A percentile compares a stretch with the other conserved stretches of the same genome.
These are phyloP conservation scores for Gorsachius magnificus DNA, from an alignment of 2,797 vertebrate species.

Conservation along the genomic window DNA sequence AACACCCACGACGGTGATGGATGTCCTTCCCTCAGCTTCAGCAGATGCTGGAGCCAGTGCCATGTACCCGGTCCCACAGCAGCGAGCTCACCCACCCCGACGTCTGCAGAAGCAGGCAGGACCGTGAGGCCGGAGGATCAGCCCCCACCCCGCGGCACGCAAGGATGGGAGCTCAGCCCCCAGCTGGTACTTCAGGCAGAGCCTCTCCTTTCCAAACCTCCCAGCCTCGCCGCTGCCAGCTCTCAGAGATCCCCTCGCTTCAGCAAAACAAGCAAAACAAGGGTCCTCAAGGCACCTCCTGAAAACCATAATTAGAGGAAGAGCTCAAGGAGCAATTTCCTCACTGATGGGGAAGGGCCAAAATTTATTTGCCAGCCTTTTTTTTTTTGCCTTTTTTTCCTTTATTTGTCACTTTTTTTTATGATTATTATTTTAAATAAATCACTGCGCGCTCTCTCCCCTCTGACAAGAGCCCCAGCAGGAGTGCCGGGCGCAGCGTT, in stretches of 20 bases:
- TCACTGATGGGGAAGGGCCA: background rate
- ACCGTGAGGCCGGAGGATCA: background rate
- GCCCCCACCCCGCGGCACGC: rapidly evolving
- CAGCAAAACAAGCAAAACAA: background rate
- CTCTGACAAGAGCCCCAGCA: background rate
- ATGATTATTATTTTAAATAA: slow-evolving; percentile 29
- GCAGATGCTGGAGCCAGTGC: background rate
- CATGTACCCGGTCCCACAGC: rapidly evolving
- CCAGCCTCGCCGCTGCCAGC: background rate
- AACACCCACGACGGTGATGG: rapidly evolving
- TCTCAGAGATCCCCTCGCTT: background rate
- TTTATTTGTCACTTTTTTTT: background rate
- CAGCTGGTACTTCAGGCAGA: background rate
- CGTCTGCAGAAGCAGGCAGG: rapidly evolving
- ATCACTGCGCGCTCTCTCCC: background rate
- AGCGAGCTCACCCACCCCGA: rapidly evolving
- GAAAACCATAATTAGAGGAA: slow-evolving; percentile 18
- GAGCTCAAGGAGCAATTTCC: slow-evolving; percentile 29
- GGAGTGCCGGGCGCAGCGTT: background rate
- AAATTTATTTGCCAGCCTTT: background rate
- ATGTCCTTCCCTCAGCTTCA: background rate
- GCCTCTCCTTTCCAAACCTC: background rate
- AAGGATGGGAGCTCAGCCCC: background rate
- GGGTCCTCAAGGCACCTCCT: background rate
- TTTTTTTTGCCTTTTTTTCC: background rate